Evolutionary conservation across 2,113 vertebrate genomes (phyloP), one percentile per base, ranked within the genome.

Genomic region (Tupaia tana): DNA sequence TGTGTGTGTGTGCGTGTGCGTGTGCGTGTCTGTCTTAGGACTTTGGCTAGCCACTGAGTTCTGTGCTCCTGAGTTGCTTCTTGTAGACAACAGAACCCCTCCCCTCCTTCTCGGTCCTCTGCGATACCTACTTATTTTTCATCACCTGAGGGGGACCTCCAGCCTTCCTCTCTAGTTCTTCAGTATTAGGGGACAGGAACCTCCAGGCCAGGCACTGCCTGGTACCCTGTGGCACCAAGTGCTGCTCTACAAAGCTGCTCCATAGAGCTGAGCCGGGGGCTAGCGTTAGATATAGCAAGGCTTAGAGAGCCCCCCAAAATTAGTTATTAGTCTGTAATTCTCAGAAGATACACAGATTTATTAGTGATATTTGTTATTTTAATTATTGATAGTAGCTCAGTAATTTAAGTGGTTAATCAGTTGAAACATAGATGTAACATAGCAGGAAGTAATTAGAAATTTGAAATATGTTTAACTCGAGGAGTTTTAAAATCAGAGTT

Each of bases 331-430:
- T 69, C 67, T 78, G 52, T 71, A 34, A 77, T 31, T 58, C 43
- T 81, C 8, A 69, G 52, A 59, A 69, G 43, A 82, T 92, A 96
- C 95, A 85, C 94, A 93, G 96, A 4, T 0, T 97, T 97, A 93
- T 84, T 97, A 89, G 97, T 97, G 93, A 86, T 97, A 94, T 66
- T 90, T 94, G 89, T 61, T 14, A 59, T 88, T 93, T 73, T 66
- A 96, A 66, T 97, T 97, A 97, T 98, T 98, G 96, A 97, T 98
- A 97, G 97, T 95, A 31, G 67, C 86, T 98, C 97, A 95, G 64
- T 97, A 93, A 96, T 96, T 95, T 98, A 98, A 98, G 97, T 97
- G 96, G 96, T 94, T 98, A 97, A 98, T 98, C 96, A 98, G 56
- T 96, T 96, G 96, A 97, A 96, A 95, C 85, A 95, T 94, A 98